Evolutionary conservation across 2,888 invertebrate species (phyloP).

Genomic region (Urechis unicinctus): DNA sequence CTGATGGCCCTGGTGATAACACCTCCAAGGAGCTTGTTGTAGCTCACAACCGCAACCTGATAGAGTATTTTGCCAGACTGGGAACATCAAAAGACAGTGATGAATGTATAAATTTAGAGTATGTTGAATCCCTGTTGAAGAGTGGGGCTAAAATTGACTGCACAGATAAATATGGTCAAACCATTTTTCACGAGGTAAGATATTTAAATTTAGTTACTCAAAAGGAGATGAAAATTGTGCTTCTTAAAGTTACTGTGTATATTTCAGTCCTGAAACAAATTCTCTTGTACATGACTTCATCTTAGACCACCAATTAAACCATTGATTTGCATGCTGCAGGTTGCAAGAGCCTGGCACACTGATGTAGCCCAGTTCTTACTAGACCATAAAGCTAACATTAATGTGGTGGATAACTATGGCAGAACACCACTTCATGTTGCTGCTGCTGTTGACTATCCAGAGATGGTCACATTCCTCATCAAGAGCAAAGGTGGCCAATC

Average conservation of each 20-base stretch:
- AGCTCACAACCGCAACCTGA: constrained; percentile 32
- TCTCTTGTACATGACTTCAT: no score
- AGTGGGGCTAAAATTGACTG: constrained; percentile 42
- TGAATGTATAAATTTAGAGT: constrained; percentile 38
- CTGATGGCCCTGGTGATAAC: not conserved
- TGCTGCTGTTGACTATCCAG: constrained; percentile 45
- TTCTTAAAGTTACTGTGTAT: no score
- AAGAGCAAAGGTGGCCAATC: constrained; percentile 29
- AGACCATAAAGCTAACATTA: constrained; percentile 35
- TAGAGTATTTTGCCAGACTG: constrained; percentile 42
- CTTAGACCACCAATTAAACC: no score
- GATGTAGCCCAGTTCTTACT: constrained; percentile 44
- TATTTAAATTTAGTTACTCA: no score
- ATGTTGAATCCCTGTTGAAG: constrained; percentile 31
- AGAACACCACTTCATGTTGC: constrained; percentile 47
- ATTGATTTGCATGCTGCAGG: no score
- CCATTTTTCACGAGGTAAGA: constrained; percentile 44
- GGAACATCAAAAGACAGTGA: constrained; percentile 28
- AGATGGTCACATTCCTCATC: constrained; percentile 43
- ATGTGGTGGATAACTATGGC: constrained; percentile 36
- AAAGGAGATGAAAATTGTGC: no score
- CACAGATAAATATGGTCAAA: constrained; percentile 43
- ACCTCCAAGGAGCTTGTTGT: constrained; percentile 6
- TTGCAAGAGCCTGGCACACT: constrained; percentile 41
- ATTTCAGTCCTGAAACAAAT: no score